phyloP scores from a whole-genome alignment of 2,888 invertebrate species.

The Coleophora flavipennella region DNA sequence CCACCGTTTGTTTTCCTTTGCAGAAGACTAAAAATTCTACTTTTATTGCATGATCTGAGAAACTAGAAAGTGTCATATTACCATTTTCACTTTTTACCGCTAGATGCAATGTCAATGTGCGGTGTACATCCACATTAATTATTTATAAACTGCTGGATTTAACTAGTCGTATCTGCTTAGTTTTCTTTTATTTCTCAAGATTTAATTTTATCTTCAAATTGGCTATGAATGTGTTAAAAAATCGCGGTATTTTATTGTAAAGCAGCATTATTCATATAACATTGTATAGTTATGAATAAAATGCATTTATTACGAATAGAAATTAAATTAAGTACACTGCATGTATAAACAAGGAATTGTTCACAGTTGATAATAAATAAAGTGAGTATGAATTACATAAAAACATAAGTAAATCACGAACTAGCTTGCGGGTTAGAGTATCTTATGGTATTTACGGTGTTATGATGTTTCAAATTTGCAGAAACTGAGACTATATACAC shows the following conservation, averaged over 20 bases:
- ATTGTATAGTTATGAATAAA: slow-evolving; percentile 14
- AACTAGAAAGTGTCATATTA: too few species aligned
- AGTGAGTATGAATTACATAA: slow-evolving; percentile 56
- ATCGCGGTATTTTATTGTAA: neutral
- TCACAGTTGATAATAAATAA: slow-evolving; percentile 35
- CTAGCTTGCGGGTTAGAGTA: slow-evolving; percentile 25
- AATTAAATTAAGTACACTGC: slow-evolving; percentile 27
- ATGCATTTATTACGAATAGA: slow-evolving; percentile 39
- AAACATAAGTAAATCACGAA: slow-evolving; percentile 23
- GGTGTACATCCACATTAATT: too few species aligned
- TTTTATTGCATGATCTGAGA: too few species aligned
- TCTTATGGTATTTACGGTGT: slow-evolving; percentile 16
- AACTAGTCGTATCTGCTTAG: slow-evolving; percentile 7
- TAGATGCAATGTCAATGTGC: too few species aligned
- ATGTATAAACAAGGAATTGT: slow-evolving; percentile 63
- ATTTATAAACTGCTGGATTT: too few species aligned
- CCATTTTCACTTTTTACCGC: too few species aligned
- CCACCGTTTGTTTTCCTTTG: too few species aligned
- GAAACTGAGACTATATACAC: slow-evolving; percentile 46
- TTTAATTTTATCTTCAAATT: slow-evolving; percentile 4
- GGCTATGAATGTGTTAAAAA: slow-evolving; percentile 3
- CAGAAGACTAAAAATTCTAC: too few species aligned
- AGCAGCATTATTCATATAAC: slow-evolving; percentile 17
- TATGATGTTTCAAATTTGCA: slow-evolving; percentile 47
- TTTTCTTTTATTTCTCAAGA: slow-evolving; percentile 1